These are phyloP conservation scores for Panthera leo DNA, from an alignment of 2,113 vertebrate genomes.

Conservation along the genomic window DNA sequence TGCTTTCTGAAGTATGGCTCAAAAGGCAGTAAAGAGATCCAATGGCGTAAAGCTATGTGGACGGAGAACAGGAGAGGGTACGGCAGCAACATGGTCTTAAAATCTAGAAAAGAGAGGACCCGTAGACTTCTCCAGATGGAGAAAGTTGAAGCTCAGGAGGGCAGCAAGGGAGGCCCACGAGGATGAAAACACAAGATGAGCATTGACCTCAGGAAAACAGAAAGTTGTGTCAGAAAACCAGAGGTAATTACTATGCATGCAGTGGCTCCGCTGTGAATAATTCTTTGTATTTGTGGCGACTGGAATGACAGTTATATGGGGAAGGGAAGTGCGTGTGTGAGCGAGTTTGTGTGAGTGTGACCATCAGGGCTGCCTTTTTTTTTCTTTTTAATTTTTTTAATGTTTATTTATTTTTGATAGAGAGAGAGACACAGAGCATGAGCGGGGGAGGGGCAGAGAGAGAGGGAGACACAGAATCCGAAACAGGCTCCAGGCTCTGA, in stretches of 20 bases:
- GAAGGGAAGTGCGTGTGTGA: neutral
- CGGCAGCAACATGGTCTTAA: neutral
- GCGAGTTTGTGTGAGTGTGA: no score
- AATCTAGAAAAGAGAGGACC: neutral
- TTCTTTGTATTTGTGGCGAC: neutral
- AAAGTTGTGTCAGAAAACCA: neutral
- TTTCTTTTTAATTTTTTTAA: no score
- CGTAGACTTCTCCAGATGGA: neutral
- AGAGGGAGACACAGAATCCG: no score
- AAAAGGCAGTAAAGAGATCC: neutral
- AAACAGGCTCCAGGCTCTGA: no score
- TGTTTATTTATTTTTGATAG: no score
- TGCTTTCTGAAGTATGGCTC: neutral
- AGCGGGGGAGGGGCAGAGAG: no score
- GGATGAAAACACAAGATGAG: neutral
- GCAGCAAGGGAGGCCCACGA: neutral
- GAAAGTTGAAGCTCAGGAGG: neutral
- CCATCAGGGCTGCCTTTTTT: neutral
- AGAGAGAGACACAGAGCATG: no score
- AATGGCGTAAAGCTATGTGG: neutral
- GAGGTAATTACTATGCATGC: rapidly evolving
- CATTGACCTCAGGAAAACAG: neutral
- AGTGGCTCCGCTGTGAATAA: neutral
- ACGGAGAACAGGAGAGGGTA: neutral
- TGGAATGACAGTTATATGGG: neutral